Evolutionary conservation across 2,113 vertebrate genomes (phyloP).

Genomic region (Ameiurus melas): DNA sequence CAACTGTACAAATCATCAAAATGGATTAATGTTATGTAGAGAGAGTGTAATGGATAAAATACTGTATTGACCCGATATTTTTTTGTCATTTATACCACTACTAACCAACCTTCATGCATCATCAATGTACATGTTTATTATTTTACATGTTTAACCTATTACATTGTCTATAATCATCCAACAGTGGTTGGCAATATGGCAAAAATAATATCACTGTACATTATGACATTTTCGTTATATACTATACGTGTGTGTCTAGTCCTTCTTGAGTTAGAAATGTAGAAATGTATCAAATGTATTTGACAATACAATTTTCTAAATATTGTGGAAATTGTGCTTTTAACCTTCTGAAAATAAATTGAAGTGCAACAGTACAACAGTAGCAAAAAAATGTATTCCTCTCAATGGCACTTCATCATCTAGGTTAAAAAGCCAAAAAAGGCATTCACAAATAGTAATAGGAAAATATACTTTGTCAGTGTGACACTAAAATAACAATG

Average conservation of each 20-base stretch:
- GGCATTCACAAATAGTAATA: background rate
- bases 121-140: background rate
- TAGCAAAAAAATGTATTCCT: background rate
- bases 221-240: no score
- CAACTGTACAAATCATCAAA: background rate
- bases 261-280: background rate
- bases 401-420: background rate
- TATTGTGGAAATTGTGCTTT: background rate
- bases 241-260: no score
- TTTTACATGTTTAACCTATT: background rate
- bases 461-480: background rate
- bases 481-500: background rate
- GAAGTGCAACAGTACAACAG: background rate
- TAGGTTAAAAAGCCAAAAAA: background rate
- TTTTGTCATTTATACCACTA: background rate
- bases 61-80: background rate
- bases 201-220: no score
- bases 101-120: background rate
- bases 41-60: background rate
- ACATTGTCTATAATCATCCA: background rate
- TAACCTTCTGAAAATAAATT: background rate
- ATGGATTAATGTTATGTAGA: constrained; percentile 21
- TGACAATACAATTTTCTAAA: background rate
- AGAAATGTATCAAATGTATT: no score
- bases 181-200: background rate